Percentiles rank a stretch among this genome's conserved stretches.
These are phyloP conservation scores for Formica exsecta DNA, from an alignment of 1,140 invertebrate genomes.

Conservation along the genomic window DNA sequence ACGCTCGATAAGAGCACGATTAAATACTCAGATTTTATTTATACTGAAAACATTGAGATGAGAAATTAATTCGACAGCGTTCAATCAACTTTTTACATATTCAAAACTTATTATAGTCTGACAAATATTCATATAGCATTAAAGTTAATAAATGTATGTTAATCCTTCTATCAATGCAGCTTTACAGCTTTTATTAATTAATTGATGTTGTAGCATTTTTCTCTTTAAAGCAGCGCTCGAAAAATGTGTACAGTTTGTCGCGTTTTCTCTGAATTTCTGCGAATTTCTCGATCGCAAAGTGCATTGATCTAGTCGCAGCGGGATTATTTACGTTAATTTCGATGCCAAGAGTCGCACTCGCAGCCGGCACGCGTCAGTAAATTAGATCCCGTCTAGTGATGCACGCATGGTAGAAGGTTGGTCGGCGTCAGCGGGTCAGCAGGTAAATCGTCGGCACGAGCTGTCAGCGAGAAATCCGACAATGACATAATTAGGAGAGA, in stretches of 20 bases:
- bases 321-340: not conserved
- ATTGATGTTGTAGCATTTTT: not conserved
- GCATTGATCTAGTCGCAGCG: not conserved
- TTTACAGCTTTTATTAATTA: slow-evolving; percentile 13
- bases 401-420: slow-evolving; percentile 20
- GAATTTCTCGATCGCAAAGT: not conserved
- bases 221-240: not conserved
- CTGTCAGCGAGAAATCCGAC: slow-evolving; percentile 46
- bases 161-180: not conserved
- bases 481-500: slow-evolving; percentile 63
- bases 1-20: not conserved
- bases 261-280: not conserved
- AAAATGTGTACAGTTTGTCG: not conserved
- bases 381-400: slow-evolving; percentile 42
- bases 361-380: slow-evolving; percentile 41
- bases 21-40: not conserved
- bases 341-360: not conserved
- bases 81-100: not conserved
- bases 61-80: not conserved
- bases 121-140: not conserved
- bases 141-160: not conserved
- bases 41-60: not conserved
- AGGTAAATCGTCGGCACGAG: slow-evolving; percentile 69
- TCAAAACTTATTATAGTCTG: not conserved
- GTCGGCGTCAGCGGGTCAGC: slow-evolving; percentile 37